Evolutionary conservation across 2,888 invertebrate genomes (phyloP), one percentile per base, ranked within the genome.

Genomic region (Dryocosmus kuriphilus): DNA sequence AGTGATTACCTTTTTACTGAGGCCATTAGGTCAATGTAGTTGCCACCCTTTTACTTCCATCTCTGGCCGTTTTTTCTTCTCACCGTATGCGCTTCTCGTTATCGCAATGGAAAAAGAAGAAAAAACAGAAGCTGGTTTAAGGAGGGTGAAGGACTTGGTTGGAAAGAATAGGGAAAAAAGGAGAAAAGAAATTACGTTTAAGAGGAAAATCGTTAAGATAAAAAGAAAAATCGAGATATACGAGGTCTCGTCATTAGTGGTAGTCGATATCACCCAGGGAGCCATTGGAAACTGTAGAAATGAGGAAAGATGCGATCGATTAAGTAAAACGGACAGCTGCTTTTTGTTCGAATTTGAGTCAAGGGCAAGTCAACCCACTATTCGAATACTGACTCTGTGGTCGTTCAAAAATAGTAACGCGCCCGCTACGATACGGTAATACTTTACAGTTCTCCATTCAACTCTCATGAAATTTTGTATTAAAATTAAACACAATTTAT

Each of bases 1-100:
- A 71, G 71, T 71, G 32, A 71, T 71, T 71, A 71, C 71, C 51
- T 71, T 71, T 55, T 71, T 55, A 71, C 71, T 71, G 30, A 71
- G 2, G 71, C 51, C 51, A 71, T 71, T 71, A 51, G 71, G 51
- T 71, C 71, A 71, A 71, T 71, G 51, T 71, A 55, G 46, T 71
- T 71, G 51, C 51, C 71, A 27, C 71, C 46, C n/a, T 71, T 71
- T 32, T 71, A 30, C 30, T 51, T 55, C 51, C 27, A 51, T 11
- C 51, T 51, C 63, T 11, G 22, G 63, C 5, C 11, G 27, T n/a
- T 71, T 71, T 71, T 51, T 46, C 16, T 60, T 27, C 60, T 51
- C 51, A 7, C 11, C 22, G 27, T 55, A 71, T 71, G 51, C 71
- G 32, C 19, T 30, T 55, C 71, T 71, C 51, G 71, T 71, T 71